A percentile compares a stretch with the other conserved stretches of the same genome.
Conservation (phyloP, 1,140 invertebrate species). For the Hylaeus anthracinus region DNA sequence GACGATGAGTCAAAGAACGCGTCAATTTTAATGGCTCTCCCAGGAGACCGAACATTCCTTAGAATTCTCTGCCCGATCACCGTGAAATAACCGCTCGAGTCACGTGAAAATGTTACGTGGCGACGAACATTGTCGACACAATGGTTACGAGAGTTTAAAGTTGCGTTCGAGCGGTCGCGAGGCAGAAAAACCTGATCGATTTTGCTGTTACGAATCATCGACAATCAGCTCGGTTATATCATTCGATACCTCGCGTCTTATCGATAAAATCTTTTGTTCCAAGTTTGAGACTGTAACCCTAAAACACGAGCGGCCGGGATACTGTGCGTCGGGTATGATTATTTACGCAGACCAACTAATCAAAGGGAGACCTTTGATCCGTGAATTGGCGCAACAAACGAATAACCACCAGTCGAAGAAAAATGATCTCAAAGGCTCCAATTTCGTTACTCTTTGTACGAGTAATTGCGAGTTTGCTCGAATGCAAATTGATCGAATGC, state of each 20-base stretch:
- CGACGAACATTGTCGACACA: constrained; percentile 39
- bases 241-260: constrained; percentile 14
- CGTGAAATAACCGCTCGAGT: constrained; percentile 55
- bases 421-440: too few species aligned
- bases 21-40: constrained; percentile 39
- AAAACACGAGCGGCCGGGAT: too few species aligned
- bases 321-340: too few species aligned
- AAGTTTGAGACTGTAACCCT: too few species aligned
- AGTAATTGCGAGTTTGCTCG: neutral
- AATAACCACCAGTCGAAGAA: neutral
- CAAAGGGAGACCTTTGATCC: too few species aligned
- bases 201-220: constrained; percentile 52
- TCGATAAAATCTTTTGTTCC: neutral
- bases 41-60: constrained; percentile 22
- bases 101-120: constrained; percentile 38
- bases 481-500: neutral
- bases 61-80: constrained; percentile 47
- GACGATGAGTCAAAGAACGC: neutral
- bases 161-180: constrained; percentile 25
- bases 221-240: constrained; percentile 41
- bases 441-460: too few species aligned
- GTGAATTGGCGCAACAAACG: too few species aligned
- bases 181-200: constrained; percentile 54
- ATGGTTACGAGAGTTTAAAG: constrained; percentile 35
- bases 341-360: too few species aligned